phyloP scores from a whole-genome alignment of 2,113 vertebrate species.

The Rostratula benghalensis region DNA sequence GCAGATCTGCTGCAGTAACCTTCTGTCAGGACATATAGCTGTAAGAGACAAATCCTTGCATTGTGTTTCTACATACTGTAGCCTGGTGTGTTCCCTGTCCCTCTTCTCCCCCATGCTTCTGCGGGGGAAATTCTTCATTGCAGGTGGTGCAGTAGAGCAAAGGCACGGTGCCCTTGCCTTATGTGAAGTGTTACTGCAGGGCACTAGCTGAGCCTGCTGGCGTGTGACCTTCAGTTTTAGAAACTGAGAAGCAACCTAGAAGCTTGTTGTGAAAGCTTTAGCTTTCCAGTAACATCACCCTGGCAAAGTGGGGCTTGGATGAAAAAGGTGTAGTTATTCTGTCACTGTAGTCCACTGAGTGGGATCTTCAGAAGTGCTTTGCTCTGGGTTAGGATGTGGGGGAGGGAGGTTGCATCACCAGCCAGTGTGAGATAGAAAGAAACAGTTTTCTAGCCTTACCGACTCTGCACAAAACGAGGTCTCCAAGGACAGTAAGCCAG shows the following conservation, averaged over 20 bases:
- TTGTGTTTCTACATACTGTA: not conserved
- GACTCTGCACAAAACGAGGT: not conserved
- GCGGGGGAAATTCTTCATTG: not conserved
- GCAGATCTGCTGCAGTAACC: not conserved
- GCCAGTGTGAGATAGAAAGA: not conserved
- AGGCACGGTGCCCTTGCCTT: not conserved
- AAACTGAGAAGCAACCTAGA: not conserved
- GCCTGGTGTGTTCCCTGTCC: not conserved
- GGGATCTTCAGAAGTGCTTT: not conserved
- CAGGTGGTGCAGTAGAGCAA: not conserved
- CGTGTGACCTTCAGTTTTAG: not conserved
- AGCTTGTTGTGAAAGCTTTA: not conserved
- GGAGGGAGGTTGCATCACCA: not conserved
- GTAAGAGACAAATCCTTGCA: not conserved
- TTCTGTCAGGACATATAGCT: not conserved
- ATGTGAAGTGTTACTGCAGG: not conserved
- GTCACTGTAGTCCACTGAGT: not conserved
- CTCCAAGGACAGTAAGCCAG: conserved; percentile 19
- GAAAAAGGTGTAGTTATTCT: not conserved
- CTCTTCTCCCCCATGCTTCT: not conserved
- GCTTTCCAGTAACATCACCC: not conserved
- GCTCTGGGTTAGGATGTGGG: not conserved
- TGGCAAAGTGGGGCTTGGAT: not conserved
- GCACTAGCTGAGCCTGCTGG: not conserved
- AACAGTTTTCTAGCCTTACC: not conserved